phyloP scores from a whole-genome alignment of 1,140 invertebrate genomes.

The Apis dorsata region DNA sequence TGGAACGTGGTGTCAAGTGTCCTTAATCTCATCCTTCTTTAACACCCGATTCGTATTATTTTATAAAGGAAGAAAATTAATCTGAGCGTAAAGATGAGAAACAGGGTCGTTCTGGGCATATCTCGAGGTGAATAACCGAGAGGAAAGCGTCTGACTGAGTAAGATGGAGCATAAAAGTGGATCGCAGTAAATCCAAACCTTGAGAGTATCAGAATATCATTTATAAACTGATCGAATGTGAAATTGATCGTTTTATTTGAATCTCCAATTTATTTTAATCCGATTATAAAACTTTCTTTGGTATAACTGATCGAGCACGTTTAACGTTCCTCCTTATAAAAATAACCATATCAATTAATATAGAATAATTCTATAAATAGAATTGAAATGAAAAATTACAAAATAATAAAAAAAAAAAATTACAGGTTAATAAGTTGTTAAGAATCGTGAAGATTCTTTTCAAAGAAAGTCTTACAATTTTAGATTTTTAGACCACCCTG shows the following conservation, averaged over 20 bases:
- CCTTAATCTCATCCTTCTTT: not conserved
- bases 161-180: slow-evolving; percentile 19
- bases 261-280: not conserved
- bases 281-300: not conserved
- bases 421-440: no score
- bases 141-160: slow-evolving; percentile 21
- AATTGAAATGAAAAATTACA: not conserved
- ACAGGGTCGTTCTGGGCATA: slow-evolving; percentile 8
- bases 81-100: slow-evolving; percentile 7
- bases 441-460: not conserved
- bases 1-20: not conserved
- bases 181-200: slow-evolving; percentile 17
- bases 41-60: not conserved
- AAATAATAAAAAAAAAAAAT: no score
- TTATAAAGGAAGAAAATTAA: slow-evolving; percentile 10
- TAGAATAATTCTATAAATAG: not conserved
- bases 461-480: not conserved
- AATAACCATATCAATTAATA: not conserved
- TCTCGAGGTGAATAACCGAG: slow-evolving; percentile 23
- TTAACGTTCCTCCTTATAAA: fast-evolving
- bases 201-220: not conserved
- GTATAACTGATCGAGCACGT: not conserved
- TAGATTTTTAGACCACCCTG: not conserved
- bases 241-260: not conserved
- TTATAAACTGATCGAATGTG: not conserved